Percentiles rank a stretch among this genome's conserved stretches.
Conservation (phyloP, 2,888 invertebrate species). For the Caenorhabditis sp. region DNA sequence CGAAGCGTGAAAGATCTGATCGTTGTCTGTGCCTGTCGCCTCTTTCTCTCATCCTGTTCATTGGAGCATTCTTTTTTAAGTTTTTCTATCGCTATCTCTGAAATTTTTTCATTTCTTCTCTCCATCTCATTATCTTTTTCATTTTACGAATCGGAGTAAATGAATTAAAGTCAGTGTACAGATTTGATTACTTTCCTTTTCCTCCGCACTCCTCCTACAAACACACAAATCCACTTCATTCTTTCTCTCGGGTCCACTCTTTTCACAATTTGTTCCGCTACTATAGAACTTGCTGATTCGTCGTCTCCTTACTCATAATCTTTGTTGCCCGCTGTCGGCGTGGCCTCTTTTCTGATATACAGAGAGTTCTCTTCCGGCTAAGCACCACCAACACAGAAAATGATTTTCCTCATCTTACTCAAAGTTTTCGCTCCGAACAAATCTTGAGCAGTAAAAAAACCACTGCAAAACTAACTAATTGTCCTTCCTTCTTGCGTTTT, state of each 20-base stretch:
- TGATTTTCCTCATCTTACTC: neutral
- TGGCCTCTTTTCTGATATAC: conserved; percentile 39
- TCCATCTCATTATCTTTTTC: conserved; percentile 5
- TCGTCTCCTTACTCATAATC: conserved; percentile 46
- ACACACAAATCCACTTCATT: conserved; percentile 45
- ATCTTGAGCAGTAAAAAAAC: neutral
- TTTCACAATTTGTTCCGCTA: conserved; percentile 36
- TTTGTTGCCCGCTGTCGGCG: conserved; percentile 28
- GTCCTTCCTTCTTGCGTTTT: neutral
- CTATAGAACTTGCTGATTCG: conserved; percentile 29
- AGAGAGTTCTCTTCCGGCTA: conserved; percentile 8
- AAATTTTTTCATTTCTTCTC: neutral
- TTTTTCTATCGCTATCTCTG: neutral
- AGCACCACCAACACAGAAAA: conserved; percentile 23
- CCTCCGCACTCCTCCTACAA: conserved; percentile 16
- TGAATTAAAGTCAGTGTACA: conserved; percentile 52
- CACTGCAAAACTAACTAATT: conserved; percentile 9
- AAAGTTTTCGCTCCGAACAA: neutral
- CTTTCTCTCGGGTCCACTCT: conserved; percentile 18
- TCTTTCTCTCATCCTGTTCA: conserved; percentile 35
- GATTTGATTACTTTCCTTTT: conserved; percentile 55
- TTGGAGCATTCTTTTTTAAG: conserved; percentile 21
- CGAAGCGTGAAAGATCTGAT: conserved; percentile 54
- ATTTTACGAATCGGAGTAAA: conserved; percentile 21
- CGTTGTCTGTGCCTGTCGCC: conserved; percentile 34